A percentile compares a stretch with the other conserved stretches of the same genome.
These are phyloP conservation scores for silkworm (Bombyx mori) DNA, from an alignment of 1,140 invertebrate species.

Conservation along the genomic window DNA sequence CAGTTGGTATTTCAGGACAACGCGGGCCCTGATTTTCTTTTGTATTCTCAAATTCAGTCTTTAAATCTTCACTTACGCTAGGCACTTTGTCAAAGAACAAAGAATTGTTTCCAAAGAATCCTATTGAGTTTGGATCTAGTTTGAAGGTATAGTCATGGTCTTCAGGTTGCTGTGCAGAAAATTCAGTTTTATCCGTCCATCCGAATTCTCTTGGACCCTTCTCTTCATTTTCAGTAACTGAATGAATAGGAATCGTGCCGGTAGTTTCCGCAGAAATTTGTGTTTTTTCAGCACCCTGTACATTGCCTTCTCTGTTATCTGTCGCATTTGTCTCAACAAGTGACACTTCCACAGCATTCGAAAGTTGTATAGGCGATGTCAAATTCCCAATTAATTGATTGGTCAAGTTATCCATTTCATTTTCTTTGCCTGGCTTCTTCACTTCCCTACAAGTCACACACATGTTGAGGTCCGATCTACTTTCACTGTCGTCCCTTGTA, in stretches of 20 bases:
- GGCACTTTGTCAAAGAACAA: slow-evolving; percentile 43
- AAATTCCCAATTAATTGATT: slow-evolving; percentile 57
- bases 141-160: slow-evolving; percentile 26
- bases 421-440: slow-evolving; percentile 34
- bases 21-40: slow-evolving; percentile 23
- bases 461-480: slow-evolving; percentile 37
- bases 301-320: slow-evolving; percentile 21
- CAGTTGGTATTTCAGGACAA: slow-evolving; percentile 33
- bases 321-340: slow-evolving; percentile 21
- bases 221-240: slow-evolving; percentile 31
- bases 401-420: slow-evolving; percentile 49
- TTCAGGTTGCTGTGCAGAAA: not conserved
- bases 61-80: slow-evolving; percentile 51
- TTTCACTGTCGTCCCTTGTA: slow-evolving; percentile 1
- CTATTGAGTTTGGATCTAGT: slow-evolving; percentile 22
- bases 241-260: slow-evolving; percentile 39
- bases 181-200: slow-evolving; percentile 23
- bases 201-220: slow-evolving; percentile 22
- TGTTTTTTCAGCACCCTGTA: slow-evolving; percentile 30
- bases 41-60: slow-evolving; percentile 40
- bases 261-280: slow-evolving; percentile 47
- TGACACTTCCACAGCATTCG: slow-evolving; percentile 47
- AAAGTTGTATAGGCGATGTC: slow-evolving; percentile 53
- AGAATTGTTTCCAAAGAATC: slow-evolving; percentile 30
- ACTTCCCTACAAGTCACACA: slow-evolving; percentile 55